A percentile compares a stretch with the other conserved stretches of the same genome.
phyloP scores from a whole-genome alignment of 2,113 vertebrate species.

The Turnix velox region DNA sequence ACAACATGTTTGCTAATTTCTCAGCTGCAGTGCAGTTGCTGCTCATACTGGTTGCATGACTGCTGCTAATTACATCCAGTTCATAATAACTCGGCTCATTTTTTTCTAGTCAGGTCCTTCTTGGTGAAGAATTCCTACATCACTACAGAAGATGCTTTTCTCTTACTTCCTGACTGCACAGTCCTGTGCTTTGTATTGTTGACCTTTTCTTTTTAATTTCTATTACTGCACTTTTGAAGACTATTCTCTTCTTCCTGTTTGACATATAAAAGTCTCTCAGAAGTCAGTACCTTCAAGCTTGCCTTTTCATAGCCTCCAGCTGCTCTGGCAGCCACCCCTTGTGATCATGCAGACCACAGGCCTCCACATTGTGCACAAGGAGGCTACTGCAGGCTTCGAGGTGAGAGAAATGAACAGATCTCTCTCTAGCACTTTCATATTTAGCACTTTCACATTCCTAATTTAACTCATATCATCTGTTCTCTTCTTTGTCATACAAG shows the following conservation, averaged over 20 bases:
- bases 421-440: background rate
- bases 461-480: conserved; percentile 39
- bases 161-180: background rate
- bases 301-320: background rate
- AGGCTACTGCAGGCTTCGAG: background rate
- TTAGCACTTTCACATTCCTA: background rate
- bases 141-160: background rate
- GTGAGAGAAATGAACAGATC: background rate
- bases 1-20: background rate
- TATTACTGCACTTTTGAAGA: background rate
- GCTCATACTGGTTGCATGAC: background rate
- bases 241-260: background rate
- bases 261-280: background rate
- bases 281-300: background rate
- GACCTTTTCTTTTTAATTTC: too few species aligned
- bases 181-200: background rate
- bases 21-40: background rate
- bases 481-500: background rate
- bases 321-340: rapidly evolving
- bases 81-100: background rate
- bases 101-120: background rate
- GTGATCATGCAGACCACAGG: background rate
- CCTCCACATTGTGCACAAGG: rapidly evolving
- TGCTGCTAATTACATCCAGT: background rate
- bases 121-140: background rate